Conservation (phyloP, 2,113 vertebrate species). For the Pseudorectes ferrugineus region DNA sequence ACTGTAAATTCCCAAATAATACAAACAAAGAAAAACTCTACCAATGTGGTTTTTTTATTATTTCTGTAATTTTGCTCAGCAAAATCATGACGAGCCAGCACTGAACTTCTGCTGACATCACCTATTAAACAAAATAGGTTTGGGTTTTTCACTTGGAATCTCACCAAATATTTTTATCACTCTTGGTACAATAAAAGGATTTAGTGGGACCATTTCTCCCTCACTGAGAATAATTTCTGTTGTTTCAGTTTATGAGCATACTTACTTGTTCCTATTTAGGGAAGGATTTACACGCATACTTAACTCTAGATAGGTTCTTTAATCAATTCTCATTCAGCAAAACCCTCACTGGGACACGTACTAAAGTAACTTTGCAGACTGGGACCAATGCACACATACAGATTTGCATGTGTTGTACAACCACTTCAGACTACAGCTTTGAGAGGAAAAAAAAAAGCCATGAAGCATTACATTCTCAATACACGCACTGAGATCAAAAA, state of each 20-base stretch:
- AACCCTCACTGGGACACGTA: neutral
- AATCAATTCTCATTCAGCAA: conserved; percentile 45
- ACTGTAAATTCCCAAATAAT: neutral
- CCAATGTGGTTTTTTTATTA: neutral
- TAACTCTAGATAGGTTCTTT: conserved; percentile 44
- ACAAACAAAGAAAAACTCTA: neutral
- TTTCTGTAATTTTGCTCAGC: neutral
- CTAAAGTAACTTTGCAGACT: neutral
- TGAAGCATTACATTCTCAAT: neutral
- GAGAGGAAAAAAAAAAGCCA: neutral
- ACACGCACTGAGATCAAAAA: neutral
- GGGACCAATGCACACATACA: neutral
- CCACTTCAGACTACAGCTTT: neutral
- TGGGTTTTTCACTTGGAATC: conserved; percentile 26
- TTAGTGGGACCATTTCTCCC: conserved; percentile 6
- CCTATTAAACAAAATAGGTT: conserved; percentile 23
- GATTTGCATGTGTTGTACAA: neutral
- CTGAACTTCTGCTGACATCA: conserved; percentile 33
- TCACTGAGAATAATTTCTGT: neutral
- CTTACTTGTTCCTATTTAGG: conserved; percentile 28
- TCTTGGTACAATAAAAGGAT: neutral
- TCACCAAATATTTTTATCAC: conserved; percentile 30
- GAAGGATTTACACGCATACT: conserved; percentile 34
- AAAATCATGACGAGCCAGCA: conserved; percentile 21
- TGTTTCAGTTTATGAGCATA: conserved; percentile 27